phyloP scores from a whole-genome alignment of 2,888 invertebrate species.

The Aelia acuminata region DNA sequence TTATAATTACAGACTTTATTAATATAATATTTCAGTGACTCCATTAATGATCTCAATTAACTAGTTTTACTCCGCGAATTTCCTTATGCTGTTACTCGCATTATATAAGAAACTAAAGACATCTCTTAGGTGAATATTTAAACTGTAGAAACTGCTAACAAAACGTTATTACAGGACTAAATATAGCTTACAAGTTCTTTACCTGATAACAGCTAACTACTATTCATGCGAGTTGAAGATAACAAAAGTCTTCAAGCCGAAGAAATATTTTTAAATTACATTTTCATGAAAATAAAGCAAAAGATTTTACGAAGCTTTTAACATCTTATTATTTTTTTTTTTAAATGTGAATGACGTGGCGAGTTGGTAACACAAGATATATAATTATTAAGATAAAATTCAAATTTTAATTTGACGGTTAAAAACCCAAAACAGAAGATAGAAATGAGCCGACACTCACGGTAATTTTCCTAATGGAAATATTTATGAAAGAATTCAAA shows the following conservation, averaged over 20 bases:
- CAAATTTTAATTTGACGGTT: background rate
- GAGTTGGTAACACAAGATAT: background rate
- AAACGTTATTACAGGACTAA: background rate
- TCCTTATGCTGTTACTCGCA: too few relatives aligned
- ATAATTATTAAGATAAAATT: background rate
- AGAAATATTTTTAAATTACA: background rate
- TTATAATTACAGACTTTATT: too few relatives aligned
- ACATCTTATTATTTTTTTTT: too few relatives aligned
- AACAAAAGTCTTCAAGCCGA: background rate
- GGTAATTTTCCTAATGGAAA: background rate
- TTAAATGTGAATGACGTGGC: too few relatives aligned
- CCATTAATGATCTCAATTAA: too few relatives aligned
- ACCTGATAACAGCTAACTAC: background rate
- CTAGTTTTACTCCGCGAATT: too few relatives aligned
- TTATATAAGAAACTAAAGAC: too few relatives aligned
- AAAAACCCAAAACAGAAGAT: background rate
- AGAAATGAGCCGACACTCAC: background rate
- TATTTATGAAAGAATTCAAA: background rate
- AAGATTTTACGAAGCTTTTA: too few relatives aligned
- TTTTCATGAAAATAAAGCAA: too few relatives aligned
- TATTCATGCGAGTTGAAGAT: background rate
- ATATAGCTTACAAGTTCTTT: background rate
- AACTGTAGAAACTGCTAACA: background rate
- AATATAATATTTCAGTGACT: too few relatives aligned
- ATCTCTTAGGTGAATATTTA: background rate